Evolutionary conservation across 2,797 vertebrate genomes (phyloP).

Genomic region (Lacerta agilis): DNA sequence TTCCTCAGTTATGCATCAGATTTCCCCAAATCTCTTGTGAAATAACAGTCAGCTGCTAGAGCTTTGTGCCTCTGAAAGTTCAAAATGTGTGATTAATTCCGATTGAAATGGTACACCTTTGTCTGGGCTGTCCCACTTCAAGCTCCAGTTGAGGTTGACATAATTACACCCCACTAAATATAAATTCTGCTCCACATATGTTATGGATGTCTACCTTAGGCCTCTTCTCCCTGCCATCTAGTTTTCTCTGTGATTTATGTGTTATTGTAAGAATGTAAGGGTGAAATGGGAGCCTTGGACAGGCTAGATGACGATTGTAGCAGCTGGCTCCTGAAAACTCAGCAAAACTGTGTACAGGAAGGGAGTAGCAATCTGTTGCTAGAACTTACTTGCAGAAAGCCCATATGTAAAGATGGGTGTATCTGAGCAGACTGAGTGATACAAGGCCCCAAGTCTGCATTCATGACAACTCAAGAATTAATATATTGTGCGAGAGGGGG

Average conservation of each 20-base stretch:
- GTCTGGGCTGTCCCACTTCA: background rate
- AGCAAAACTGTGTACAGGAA: too few species aligned
- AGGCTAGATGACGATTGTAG: too few species aligned
- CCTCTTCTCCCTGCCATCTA: background rate
- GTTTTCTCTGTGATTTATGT: background rate
- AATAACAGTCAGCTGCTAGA: background rate
- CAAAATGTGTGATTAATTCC: background rate
- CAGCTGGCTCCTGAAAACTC: too few species aligned
- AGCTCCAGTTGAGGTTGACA: background rate
- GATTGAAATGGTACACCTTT: background rate
- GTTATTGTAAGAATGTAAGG: background rate
- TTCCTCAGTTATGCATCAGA: slow-evolving; percentile 29
- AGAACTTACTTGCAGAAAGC: too few species aligned
- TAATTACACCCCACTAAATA: background rate
- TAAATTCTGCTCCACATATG: background rate
- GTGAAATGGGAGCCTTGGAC: too few species aligned
- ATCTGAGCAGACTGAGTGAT: too few species aligned
- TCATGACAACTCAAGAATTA: too few species aligned
- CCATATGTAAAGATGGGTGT: too few species aligned
- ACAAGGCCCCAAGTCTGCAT: too few species aligned
- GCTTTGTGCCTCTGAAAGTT: background rate
- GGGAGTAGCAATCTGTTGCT: too few species aligned
- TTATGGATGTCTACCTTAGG: background rate
- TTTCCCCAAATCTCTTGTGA: slow-evolving; percentile 14
- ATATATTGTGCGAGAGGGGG: too few species aligned